phyloP scores from a whole-genome alignment of 2,797 vertebrate genomes.

The Phylloscopus collybita region DNA sequence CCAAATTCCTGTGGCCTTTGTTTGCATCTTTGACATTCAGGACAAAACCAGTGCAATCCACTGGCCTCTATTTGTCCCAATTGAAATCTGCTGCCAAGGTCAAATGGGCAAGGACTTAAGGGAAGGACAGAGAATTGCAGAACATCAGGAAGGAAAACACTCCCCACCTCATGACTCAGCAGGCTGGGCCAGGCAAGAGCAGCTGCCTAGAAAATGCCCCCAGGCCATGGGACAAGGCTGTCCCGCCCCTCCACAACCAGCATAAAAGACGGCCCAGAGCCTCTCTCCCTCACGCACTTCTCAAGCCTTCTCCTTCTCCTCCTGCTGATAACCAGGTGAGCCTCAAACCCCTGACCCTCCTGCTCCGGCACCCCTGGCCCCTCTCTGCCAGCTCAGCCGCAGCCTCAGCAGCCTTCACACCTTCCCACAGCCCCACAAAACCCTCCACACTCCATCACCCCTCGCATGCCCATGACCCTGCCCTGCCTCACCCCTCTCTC shows the following conservation, averaged over 20 bases:
- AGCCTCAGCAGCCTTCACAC: not conserved
- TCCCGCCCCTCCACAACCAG: rapidly evolving
- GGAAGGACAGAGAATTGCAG: not conserved
- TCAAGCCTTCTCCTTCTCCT: rapidly evolving
- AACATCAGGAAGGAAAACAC: not conserved
- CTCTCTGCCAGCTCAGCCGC: not conserved
- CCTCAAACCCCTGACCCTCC: not conserved
- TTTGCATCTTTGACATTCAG: no score
- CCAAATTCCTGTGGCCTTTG: not conserved
- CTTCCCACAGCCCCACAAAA: not conserved
- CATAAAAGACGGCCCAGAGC: not conserved
- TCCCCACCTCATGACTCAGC: not conserved
- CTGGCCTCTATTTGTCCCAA: not conserved
- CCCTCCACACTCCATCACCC: no score
- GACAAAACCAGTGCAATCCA: rapidly evolving
- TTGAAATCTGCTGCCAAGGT: rapidly evolving
- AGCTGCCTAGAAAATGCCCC: rapidly evolving
- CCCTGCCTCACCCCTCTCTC: not conserved
- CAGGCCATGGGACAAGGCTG: not conserved
- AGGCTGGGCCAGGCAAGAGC: not conserved
- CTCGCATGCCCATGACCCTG: not conserved
- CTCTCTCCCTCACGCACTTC: not conserved
- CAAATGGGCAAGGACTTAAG: rapidly evolving
- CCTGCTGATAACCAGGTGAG: not conserved
- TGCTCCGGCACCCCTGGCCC: no score